Conservation (phyloP, 2,113 vertebrate genomes). For the Dasyornis broadbenti region DNA sequence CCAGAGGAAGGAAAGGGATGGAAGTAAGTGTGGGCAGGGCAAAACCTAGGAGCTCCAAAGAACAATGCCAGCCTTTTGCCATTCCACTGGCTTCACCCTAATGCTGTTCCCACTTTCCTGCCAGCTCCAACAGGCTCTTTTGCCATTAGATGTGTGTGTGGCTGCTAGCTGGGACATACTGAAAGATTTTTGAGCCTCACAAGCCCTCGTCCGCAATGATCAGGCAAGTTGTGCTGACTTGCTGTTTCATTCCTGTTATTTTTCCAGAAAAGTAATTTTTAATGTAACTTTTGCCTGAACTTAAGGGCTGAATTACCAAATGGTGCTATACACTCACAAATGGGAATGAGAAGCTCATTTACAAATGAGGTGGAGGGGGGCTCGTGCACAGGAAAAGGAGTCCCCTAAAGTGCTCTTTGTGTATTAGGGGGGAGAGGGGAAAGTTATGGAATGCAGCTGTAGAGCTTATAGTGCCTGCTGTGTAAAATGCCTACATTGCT, state of each 20-base stretch:
- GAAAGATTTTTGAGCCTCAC: not conserved
- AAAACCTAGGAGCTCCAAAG: not conserved
- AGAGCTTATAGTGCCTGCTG: not conserved
- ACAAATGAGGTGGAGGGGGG: not conserved
- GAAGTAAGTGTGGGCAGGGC: not conserved
- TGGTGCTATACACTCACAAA: not conserved
- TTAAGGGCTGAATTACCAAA: not conserved
- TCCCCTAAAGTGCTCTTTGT: not conserved
- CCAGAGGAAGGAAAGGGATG: not conserved
- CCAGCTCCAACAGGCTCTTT: not conserved
- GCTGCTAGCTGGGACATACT: not conserved
- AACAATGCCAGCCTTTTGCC: not conserved
- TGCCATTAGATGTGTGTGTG: not conserved
- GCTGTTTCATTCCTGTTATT: not conserved
- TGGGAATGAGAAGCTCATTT: not conserved
- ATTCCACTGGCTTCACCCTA: not conserved
- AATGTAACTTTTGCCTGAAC: not conserved
- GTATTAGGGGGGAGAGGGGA: rapidly evolving
- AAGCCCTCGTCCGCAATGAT: not conserved
- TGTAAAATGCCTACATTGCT: conserved; percentile 2
- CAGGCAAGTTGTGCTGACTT: not conserved
- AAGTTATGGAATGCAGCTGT: not conserved
- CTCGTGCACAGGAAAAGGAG: not conserved
- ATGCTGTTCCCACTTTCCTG: not conserved
- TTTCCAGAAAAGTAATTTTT: not conserved